Evolutionary conservation across 2,113 vertebrate genomes (phyloP).

Genomic region (Cisticola juncidis): DNA sequence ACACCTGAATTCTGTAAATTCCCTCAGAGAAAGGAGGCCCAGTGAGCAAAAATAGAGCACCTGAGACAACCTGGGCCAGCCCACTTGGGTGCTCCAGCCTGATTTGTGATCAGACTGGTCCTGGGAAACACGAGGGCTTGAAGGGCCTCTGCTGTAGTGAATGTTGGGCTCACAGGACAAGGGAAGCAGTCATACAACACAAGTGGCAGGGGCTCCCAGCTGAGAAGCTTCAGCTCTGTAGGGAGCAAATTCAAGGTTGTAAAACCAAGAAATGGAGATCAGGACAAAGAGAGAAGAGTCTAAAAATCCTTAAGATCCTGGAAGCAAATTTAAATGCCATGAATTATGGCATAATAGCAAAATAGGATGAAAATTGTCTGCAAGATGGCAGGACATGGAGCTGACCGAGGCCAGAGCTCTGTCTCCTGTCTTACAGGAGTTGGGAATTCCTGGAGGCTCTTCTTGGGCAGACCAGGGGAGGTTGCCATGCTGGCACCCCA

Average conservation of each 20-base stretch:
- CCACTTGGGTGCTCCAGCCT: not conserved
- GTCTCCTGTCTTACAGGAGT: not conserved
- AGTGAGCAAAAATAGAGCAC: not conserved
- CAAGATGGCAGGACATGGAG: not conserved
- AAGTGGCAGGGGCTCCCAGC: not conserved
- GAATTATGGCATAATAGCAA: not conserved
- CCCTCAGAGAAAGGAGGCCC: not conserved
- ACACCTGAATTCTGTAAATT: not conserved
- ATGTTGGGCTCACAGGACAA: not conserved
- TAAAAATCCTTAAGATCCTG: not conserved
- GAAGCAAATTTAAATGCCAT: not conserved
- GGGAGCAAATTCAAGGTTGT: not conserved
- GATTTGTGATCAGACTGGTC: not conserved
- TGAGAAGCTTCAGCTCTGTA: not conserved
- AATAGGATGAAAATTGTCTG: not conserved
- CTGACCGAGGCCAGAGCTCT: accelerated
- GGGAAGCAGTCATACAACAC: not conserved
- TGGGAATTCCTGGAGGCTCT: not conserved
- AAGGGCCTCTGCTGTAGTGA: not conserved
- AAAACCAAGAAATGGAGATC: not conserved
- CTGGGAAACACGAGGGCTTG: not conserved
- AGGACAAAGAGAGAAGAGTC: not conserved
- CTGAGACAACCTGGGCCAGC: not conserved
- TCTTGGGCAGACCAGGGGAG: not conserved
- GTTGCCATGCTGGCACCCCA: not conserved